phyloP scores from a whole-genome alignment of 2,888 invertebrate genomes.

The Esperia sulphurella region DNA sequence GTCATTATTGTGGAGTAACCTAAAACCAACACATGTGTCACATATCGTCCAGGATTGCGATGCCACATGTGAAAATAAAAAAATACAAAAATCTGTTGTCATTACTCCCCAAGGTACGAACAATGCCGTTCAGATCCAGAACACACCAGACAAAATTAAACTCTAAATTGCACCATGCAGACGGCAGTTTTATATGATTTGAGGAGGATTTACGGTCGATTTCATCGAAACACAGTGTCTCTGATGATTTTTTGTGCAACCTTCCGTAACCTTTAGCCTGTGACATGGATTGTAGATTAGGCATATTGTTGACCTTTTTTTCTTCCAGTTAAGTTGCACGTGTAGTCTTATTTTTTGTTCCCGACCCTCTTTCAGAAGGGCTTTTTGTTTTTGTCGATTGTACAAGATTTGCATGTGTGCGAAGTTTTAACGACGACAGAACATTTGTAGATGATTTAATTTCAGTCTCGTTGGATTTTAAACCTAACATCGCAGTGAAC shows the following conservation, averaged over 20 bases:
- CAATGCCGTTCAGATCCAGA: constrained; percentile 57
- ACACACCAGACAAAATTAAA: constrained; percentile 24
- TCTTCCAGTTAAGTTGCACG: constrained; percentile 66
- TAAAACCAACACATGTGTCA: constrained; percentile 76
- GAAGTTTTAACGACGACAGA: constrained; percentile 17
- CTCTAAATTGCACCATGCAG: constrained; percentile 43
- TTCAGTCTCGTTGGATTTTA: constrained; percentile 31
- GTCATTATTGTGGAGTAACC: constrained; percentile 74
- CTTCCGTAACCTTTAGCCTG: constrained; percentile 77
- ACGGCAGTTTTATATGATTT: constrained; percentile 30
- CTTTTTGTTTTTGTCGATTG: constrained; percentile 61
- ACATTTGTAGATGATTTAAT: constrained; percentile 41
- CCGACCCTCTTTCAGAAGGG: constrained; percentile 38
- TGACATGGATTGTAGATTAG: constrained; percentile 79
- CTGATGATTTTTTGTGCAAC: constrained; percentile 71
- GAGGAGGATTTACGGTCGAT: constrained; percentile 51
- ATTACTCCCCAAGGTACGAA: constrained; percentile 74
- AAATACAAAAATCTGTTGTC: constrained; percentile 76
- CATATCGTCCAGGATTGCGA: constrained; percentile 78
- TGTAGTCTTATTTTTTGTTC: constrained; percentile 60
- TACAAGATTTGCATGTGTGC: constrained; percentile 67
- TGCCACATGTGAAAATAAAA: constrained; percentile 76
- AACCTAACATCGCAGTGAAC: constrained; percentile 21
- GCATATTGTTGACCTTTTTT: constrained; percentile 77
- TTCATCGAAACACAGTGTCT: constrained; percentile 58